These are phyloP conservation scores for Stichopus chloronotus DNA, from an alignment of 35 echinoderm and acorn worm genomes.

Conservation along the genomic window DNA sequence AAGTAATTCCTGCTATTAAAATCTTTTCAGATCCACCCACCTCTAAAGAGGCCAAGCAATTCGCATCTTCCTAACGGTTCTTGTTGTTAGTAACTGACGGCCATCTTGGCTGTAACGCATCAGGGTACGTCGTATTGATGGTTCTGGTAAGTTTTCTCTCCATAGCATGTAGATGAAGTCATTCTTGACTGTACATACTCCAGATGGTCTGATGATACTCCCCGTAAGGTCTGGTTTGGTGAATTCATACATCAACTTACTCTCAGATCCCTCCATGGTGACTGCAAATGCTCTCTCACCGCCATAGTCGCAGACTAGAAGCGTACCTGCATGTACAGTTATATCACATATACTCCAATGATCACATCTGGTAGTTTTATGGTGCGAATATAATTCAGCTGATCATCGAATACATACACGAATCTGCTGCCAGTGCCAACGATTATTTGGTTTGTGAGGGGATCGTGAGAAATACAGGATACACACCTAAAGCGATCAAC, in stretches of 20 bases:
- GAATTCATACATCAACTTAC: background rate
- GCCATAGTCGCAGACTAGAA: background rate
- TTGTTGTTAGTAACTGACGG: slow-evolving; percentile 12
- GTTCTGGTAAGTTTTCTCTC: background rate
- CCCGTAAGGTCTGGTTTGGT: background rate
- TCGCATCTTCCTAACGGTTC: background rate
- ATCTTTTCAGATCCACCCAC: background rate
- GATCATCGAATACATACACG: background rate
- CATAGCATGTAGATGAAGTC: slow-evolving; percentile 25
- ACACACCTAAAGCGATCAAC: too few relatives aligned
- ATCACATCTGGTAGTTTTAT: background rate
- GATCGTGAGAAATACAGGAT: background rate
- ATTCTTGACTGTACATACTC: slow-evolving; percentile 22
- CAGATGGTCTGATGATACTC: background rate
- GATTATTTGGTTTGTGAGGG: background rate
- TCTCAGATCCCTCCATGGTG: background rate
- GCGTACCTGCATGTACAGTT: background rate
- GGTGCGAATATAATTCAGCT: too few relatives aligned
- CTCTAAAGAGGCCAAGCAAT: background rate
- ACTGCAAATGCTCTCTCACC: slow-evolving; percentile 14
- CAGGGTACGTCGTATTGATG: background rate
- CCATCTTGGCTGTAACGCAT: slow-evolving; percentile 32
- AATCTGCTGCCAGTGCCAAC: background rate
- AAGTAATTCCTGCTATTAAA: background rate
- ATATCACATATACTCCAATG: background rate